Percentiles rank a stretch among this genome's conserved stretches.
Conservation (phyloP, 2,797 vertebrate genomes). For the Apodemus agrarius region DNA sequence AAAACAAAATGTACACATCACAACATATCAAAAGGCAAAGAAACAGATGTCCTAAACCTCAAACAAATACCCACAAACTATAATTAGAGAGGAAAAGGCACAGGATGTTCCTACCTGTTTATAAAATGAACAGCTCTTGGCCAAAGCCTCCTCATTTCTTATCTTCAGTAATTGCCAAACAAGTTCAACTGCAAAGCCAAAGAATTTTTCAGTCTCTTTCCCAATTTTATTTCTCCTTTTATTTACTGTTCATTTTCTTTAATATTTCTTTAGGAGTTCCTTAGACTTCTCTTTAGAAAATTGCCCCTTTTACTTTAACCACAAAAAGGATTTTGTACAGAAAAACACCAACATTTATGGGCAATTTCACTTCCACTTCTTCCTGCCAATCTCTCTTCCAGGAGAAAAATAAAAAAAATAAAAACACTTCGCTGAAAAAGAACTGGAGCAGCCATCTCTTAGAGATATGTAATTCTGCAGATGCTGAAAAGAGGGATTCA, state of each 20-base stretch:
- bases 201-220: slow-evolving; percentile 33
- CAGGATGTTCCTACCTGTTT: slow-evolving; percentile 61
- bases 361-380: slow-evolving; percentile 27
- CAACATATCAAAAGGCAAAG: slow-evolving; percentile 42
- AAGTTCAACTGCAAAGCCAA: slow-evolving; percentile 53
- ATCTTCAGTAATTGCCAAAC: slow-evolving; percentile 56
- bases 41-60: slow-evolving; percentile 43
- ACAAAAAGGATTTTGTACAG: background rate
- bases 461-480: background rate
- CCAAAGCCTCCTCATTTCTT: slow-evolving; percentile 51
- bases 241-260: slow-evolving; percentile 33
- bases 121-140: slow-evolving; percentile 61
- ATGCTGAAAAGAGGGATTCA: background rate
- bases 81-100: slow-evolving; percentile 46
- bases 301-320: background rate
- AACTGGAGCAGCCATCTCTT: background rate
- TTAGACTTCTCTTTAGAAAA: slow-evolving; percentile 38
- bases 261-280: slow-evolving; percentile 14
- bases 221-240: background rate
- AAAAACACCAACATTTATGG: slow-evolving; percentile 31
- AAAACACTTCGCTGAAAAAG: background rate
- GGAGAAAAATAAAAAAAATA: background rate
- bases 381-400: background rate
- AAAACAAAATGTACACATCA: slow-evolving; percentile 48
- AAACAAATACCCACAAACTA: slow-evolving; percentile 52